Percentiles rank a stretch among this genome's conserved stretches.
Evolutionary conservation across 1,140 invertebrate genomes (phyloP).

Genomic region (Hycleus cichorii): DNA sequence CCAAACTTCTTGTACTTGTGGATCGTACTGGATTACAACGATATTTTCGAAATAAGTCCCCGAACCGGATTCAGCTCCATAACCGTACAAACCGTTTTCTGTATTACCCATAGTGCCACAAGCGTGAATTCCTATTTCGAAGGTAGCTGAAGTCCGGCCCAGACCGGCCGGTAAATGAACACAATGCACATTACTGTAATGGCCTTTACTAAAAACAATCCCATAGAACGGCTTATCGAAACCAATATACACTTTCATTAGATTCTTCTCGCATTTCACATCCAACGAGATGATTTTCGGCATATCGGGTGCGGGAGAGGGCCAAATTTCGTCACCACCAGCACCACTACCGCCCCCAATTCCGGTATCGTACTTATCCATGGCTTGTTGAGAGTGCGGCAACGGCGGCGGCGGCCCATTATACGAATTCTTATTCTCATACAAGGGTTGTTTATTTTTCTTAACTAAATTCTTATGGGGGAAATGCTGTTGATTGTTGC

Average conservation of each 20-base stretch:
- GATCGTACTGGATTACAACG: conserved; percentile 89
- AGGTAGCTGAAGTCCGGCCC: conserved; percentile 77
- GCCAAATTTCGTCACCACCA: conserved; percentile 63
- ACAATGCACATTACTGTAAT: conserved; percentile 87
- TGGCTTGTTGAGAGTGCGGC: conserved; percentile 48
- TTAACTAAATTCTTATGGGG: conserved; percentile 40
- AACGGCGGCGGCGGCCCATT: conserved; percentile 59
- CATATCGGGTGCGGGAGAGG: conserved; percentile 72
- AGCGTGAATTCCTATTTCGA: conserved; percentile 83
- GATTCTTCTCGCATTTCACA: conserved; percentile 89
- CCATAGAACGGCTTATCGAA: conserved; percentile 94
- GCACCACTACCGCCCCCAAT: too few species aligned
- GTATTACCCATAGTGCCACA: conserved; percentile 89
- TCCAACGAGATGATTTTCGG: conserved; percentile 85
- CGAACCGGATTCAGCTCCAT: conserved; percentile 75
- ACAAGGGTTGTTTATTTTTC: conserved; percentile 29
- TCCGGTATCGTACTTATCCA: conserved; percentile 49
- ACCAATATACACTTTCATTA: conserved; percentile 83
- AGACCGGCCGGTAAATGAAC: conserved; percentile 83
- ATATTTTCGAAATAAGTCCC: conserved; percentile 94
- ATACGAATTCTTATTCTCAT: conserved; percentile 50
- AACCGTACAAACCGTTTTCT: conserved; percentile 76
- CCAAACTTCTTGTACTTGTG: conserved; percentile 93
- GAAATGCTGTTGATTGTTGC: conserved; percentile 28
- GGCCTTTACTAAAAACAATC: conserved; percentile 88